These are phyloP conservation scores for Orius insidiosus DNA, from an alignment of 1,140 invertebrate genomes.

Conservation along the genomic window DNA sequence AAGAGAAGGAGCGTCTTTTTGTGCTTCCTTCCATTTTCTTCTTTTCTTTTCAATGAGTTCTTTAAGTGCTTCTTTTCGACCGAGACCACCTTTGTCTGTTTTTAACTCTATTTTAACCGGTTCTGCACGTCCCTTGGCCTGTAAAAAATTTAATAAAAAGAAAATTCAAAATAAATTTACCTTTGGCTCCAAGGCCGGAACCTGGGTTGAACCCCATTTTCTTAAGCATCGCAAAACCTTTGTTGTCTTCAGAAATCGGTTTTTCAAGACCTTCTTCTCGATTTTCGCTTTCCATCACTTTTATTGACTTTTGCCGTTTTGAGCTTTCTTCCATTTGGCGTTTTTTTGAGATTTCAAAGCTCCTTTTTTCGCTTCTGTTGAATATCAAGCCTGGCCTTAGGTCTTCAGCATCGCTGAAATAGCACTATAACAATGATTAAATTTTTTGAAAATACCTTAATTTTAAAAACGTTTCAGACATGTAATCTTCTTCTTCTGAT, in stretches of 20 bases:
- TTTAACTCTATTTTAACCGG: slow-evolving; percentile 57
- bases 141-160: background rate
- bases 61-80: slow-evolving; percentile 37
- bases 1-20: slow-evolving; percentile 28
- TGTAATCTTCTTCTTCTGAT: slow-evolving; percentile 43
- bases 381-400: slow-evolving; percentile 41
- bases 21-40: slow-evolving; percentile 24
- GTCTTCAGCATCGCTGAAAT: slow-evolving; percentile 26
- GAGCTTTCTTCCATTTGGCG: slow-evolving; percentile 29
- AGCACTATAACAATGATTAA: too few species aligned
- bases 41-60: slow-evolving; percentile 28
- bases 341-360: slow-evolving; percentile 39
- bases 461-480: slow-evolving; percentile 41
- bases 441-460: slow-evolving; percentile 23
- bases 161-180: slow-evolving; percentile 22
- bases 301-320: slow-evolving; percentile 28
- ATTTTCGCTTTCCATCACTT: slow-evolving; percentile 41
- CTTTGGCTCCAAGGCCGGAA: slow-evolving; percentile 46
- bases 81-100: slow-evolving; percentile 47
- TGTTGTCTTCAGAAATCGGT: slow-evolving; percentile 44
- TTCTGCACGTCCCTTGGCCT: slow-evolving; percentile 40
- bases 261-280: slow-evolving; percentile 48
- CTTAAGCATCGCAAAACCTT: slow-evolving; percentile 54
- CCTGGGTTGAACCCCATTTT: slow-evolving; percentile 75
- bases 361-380: slow-evolving; percentile 34